Conservation (phyloP, 2,888 invertebrate genomes). For the Poecilus cupreus region DNA sequence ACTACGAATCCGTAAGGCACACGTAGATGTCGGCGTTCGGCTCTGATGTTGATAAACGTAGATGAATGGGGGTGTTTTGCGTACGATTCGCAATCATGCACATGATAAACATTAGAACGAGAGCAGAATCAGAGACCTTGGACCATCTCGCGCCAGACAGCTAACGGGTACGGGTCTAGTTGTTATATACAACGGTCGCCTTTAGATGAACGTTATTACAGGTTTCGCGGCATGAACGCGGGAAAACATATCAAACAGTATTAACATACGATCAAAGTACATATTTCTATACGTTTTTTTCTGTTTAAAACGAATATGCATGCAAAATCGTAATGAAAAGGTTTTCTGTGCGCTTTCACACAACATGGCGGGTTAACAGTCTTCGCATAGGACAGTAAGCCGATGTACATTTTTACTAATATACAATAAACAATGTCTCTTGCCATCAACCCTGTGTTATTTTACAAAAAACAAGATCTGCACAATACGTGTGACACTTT, state of each 20-base stretch:
- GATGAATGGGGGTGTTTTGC: constrained; percentile 50
- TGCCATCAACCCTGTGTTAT: constrained; percentile 59
- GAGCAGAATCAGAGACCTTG: constrained; percentile 54
- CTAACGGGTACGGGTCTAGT: constrained; percentile 59
- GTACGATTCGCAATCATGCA: constrained; percentile 39
- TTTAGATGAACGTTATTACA: constrained; percentile 68
- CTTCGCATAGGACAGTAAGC: constrained; percentile 71
- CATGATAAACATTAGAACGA: constrained; percentile 47
- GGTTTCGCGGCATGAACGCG: constrained; percentile 73
- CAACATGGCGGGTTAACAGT: constrained; percentile 82
- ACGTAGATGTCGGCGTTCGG: background rate
- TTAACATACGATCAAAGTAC: constrained; percentile 72
- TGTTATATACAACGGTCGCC: constrained; percentile 69
- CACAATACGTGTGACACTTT: constrained; percentile 66
- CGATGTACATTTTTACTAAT: constrained; percentile 68
- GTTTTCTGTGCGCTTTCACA: constrained; percentile 76
- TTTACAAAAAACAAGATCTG: constrained; percentile 59
- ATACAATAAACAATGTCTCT: constrained; percentile 60
- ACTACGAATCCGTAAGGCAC: background rate
- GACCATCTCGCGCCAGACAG: constrained; percentile 59
- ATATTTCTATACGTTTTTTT: constrained; percentile 70
- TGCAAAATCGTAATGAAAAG: constrained; percentile 64
- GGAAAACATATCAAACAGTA: constrained; percentile 73
- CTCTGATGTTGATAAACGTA: background rate
- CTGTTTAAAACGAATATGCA: constrained; percentile 68